These are phyloP conservation scores for Apis cerana DNA, from an alignment of 1,140 invertebrate species.

Conservation along the genomic window DNA sequence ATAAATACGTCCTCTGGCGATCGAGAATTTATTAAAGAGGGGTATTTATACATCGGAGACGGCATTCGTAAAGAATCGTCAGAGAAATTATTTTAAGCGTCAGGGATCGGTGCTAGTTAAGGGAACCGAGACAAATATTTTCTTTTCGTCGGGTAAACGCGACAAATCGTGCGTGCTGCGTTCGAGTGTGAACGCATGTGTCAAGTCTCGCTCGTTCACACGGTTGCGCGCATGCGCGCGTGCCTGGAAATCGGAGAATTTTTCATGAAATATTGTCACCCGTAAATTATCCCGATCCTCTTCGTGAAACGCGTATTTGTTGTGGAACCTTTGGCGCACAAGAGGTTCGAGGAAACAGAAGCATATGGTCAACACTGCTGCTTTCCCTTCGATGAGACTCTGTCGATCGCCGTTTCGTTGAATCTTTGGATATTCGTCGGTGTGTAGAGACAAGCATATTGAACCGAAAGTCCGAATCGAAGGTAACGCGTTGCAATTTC, in stretches of 20 bases:
- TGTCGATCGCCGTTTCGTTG: neutral
- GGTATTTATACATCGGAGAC: neutral
- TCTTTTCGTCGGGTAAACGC: slow-evolving; percentile 35
- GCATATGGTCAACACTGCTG: neutral
- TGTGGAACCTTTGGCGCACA: neutral
- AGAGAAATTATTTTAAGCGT: slow-evolving; percentile 25
- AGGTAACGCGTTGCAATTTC: no score
- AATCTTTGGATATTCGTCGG: neutral
- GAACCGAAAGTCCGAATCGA: no score
- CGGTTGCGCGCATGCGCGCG: neutral
- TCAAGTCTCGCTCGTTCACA: neutral
- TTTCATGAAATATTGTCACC: slow-evolving; percentile 21
- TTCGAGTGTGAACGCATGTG: slow-evolving; percentile 17
- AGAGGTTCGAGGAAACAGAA: slow-evolving; percentile 22
- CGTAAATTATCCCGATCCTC: slow-evolving; percentile 38
- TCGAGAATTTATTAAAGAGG: neutral
- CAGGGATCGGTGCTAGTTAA: slow-evolving; percentile 11
- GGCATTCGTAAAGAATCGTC: neutral
- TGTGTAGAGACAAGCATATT: no score
- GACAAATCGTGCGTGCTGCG: slow-evolving; percentile 21
- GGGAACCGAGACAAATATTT: slow-evolving; percentile 33
- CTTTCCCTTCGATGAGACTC: neutral
- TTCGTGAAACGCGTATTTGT: slow-evolving; percentile 5
- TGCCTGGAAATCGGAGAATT: slow-evolving; percentile 29
- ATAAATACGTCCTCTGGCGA: neutral